Conservation (phyloP, 2,888 invertebrate species). For the Ectemnius lituratus region DNA sequence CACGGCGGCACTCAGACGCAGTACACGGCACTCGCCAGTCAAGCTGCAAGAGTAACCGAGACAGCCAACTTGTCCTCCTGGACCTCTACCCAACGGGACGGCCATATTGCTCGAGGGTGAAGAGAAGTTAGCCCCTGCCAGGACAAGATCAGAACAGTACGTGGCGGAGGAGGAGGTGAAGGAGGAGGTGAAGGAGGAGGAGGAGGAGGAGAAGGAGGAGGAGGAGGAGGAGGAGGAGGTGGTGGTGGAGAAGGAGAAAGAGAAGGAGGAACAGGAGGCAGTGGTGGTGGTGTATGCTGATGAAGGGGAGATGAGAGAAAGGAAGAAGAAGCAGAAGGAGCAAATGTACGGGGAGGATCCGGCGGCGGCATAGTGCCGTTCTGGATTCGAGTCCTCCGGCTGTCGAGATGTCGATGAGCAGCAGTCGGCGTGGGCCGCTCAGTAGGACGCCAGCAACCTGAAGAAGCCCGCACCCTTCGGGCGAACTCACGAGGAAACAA, state of each 20-base stretch:
- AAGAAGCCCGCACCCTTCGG: conserved; percentile 75
- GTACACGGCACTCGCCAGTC: conserved; percentile 45
- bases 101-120: background rate
- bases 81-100: background rate
- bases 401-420: conserved; percentile 72
- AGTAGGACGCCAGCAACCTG: conserved; percentile 76
- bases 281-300: background rate
- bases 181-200: conserved; percentile 20
- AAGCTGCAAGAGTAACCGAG: conserved; percentile 30
- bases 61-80: conserved; percentile 1
- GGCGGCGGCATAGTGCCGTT: conserved; percentile 44
- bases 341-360: conserved; percentile 47
- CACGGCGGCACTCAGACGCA: background rate
- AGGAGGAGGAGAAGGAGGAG: conserved; percentile 25
- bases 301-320: conserved; percentile 14
- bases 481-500: conserved; percentile 68
- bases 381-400: conserved; percentile 70
- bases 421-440: conserved; percentile 76
- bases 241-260: conserved; percentile 28
- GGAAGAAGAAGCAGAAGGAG: conserved; percentile 22
- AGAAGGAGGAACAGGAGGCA: conserved; percentile 23
- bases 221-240: conserved; percentile 18
- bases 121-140: background rate
- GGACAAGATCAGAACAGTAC: conserved; percentile 26
- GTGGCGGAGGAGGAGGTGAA: conserved; percentile 25